A percentile compares a stretch with the other conserved stretches of the same genome.
These are phyloP conservation scores for Cheilosia grossa DNA, from an alignment of 2,888 invertebrate genomes.

Conservation along the genomic window DNA sequence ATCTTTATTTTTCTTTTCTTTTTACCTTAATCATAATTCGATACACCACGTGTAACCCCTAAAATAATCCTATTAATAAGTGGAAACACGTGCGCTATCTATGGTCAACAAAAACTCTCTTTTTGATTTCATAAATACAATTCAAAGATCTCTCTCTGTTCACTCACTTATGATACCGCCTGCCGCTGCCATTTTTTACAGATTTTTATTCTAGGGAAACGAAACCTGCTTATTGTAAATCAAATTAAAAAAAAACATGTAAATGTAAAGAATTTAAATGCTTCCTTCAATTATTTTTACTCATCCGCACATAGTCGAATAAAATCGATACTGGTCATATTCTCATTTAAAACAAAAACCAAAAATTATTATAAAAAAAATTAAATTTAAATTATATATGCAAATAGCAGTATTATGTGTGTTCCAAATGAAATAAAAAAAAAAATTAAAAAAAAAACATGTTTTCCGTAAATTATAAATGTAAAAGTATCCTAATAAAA, in stretches of 20 bases:
- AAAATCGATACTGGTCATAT: slow-evolving; percentile 65
- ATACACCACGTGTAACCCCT: too few species aligned
- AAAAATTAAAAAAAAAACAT: slow-evolving; percentile 47
- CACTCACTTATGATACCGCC: not conserved
- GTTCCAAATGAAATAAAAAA: slow-evolving; percentile 66
- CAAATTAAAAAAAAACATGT: slow-evolving; percentile 4
- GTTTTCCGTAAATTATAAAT: slow-evolving; percentile 72
- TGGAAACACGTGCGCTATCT: too few species aligned
- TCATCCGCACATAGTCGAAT: slow-evolving; percentile 63
- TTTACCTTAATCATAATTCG: too few species aligned
- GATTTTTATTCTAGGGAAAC: slow-evolving; percentile 18
- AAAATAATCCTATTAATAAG: too few species aligned
- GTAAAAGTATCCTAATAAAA: slow-evolving; percentile 73
- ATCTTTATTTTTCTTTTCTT: too few species aligned
- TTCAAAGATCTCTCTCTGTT: not conserved
- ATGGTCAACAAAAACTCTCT: too few species aligned
- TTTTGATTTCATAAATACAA: not conserved
- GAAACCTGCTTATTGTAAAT: slow-evolving; percentile 23
- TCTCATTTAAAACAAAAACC: slow-evolving; percentile 58
- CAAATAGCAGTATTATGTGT: slow-evolving; percentile 75
- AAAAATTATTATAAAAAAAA: slow-evolving; percentile 40
- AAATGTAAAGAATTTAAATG: slow-evolving; percentile 31
- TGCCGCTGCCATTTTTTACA: not conserved
- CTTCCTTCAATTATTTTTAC: slow-evolving; percentile 57
- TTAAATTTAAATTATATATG: slow-evolving; percentile 68